phyloP scores from a whole-genome alignment of 2,113 vertebrate genomes.

The Protobothrops mucrosquamatus region DNA sequence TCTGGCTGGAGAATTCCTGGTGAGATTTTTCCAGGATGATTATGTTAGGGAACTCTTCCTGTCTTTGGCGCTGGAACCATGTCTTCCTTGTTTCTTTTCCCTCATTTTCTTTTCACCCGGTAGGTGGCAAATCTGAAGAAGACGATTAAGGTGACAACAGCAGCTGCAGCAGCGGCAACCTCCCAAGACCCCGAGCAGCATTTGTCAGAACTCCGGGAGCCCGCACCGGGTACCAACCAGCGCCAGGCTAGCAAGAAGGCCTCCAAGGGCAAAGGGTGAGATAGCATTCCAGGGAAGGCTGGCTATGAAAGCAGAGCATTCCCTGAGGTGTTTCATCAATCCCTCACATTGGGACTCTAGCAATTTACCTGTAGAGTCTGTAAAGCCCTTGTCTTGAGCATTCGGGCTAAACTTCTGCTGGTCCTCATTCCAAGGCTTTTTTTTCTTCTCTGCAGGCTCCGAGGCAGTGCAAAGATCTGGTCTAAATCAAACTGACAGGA shows the following conservation, averaged over 20 bases:
- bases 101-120: background rate
- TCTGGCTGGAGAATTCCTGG: background rate
- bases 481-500: slow-evolving; percentile 89
- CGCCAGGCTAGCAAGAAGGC: slow-evolving; percentile 89
- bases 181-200: slow-evolving; percentile 92
- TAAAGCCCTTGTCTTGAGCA: background rate
- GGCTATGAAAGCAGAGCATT: background rate
- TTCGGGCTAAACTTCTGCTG: background rate
- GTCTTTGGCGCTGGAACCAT: background rate
- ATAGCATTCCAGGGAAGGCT: fast-evolving
- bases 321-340: background rate
- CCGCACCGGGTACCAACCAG: slow-evolving; percentile 72
- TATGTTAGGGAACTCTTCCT: background rate
- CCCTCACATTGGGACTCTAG: background rate
- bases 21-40: background rate
- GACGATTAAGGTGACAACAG: slow-evolving; percentile 93
- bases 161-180: slow-evolving; percentile 86
- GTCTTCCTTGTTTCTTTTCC: background rate
- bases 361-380: background rate
- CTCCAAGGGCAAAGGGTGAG: slow-evolving; percentile 97
- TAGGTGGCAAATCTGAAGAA: slow-evolving; percentile 97
- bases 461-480: slow-evolving; percentile 97
- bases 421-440: background rate
- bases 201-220: slow-evolving; percentile 74
- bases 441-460: slow-evolving; percentile 76